Percentiles rank a stretch among this genome's conserved stretches.
Conservation (phyloP, 2,888 invertebrate species). For the Rhamphomyia laevipes region DNA sequence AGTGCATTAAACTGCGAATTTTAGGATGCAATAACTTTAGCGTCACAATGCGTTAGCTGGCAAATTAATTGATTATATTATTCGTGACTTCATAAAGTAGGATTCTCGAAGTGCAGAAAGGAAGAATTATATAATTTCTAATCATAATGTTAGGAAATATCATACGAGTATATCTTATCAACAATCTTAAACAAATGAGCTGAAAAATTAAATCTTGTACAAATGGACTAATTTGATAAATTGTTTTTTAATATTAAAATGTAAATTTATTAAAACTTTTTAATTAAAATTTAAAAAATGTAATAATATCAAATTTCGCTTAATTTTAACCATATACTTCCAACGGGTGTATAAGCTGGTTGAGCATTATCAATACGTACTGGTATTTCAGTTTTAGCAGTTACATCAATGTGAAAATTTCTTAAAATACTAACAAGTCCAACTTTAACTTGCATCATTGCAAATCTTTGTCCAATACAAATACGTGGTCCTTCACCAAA, state of each 20-base stretch:
- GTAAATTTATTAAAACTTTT: not conserved
- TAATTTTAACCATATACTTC: slow-evolving; percentile 12
- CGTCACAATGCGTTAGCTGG: too few species aligned
- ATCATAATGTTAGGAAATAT: too few species aligned
- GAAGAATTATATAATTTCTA: too few species aligned
- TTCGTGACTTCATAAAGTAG: too few species aligned
- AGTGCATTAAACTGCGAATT: too few species aligned
- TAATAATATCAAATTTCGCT: too few species aligned
- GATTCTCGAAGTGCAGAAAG: too few species aligned
- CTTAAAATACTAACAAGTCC: slow-evolving; percentile 9
- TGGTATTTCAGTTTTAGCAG: slow-evolving; percentile 4
- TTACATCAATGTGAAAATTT: slow-evolving; percentile 8
- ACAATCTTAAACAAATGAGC: too few species aligned
- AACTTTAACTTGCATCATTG: slow-evolving; percentile 12
- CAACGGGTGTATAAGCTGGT: slow-evolving; percentile 9
- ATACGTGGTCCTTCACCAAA: slow-evolving; percentile 28
- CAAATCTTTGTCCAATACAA: slow-evolving; percentile 14
- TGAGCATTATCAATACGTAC: slow-evolving; percentile 8
- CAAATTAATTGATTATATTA: too few species aligned
- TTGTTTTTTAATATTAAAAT: not conserved
- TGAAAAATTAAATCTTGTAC: not conserved
- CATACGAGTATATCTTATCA: too few species aligned
- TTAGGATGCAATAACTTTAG: too few species aligned
- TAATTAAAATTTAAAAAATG: too few species aligned
- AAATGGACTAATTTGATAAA: not conserved